phyloP scores from a whole-genome alignment of 1,140 invertebrate genomes.

The Planococcus citri region DNA sequence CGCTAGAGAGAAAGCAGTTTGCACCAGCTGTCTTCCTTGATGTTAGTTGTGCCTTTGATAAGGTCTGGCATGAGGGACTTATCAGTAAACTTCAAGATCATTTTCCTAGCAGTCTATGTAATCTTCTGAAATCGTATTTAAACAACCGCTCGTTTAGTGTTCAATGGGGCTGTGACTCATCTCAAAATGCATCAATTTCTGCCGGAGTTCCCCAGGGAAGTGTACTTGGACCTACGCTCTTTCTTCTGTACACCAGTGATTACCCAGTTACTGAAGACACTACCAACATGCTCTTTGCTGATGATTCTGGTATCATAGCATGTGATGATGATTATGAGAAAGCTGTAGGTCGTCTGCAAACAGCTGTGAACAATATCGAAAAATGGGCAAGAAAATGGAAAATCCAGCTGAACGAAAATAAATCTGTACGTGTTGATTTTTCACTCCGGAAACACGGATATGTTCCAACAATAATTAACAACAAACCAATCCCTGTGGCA shows the following conservation, averaged over 20 bases:
- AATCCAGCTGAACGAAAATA: too few species aligned
- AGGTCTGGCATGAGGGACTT: constrained; percentile 32
- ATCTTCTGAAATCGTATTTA: constrained; percentile 5
- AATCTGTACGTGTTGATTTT: too few species aligned
- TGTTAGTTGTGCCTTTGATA: constrained; percentile 28
- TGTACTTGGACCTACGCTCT: neutral
- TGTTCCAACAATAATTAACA: too few species aligned
- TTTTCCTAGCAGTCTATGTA: neutral
- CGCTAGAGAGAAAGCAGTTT: constrained; percentile 24
- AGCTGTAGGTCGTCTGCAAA: too few species aligned
- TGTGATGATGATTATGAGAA: too few species aligned
- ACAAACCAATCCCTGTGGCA: too few species aligned
- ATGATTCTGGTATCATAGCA: too few species aligned
- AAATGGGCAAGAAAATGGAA: too few species aligned
- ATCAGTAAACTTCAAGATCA: neutral
- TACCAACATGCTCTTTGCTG: too few species aligned
- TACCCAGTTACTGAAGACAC: neutral
- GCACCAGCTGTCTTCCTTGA: constrained; percentile 27
- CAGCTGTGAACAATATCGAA: too few species aligned
- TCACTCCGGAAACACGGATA: too few species aligned
- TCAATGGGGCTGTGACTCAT: neutral
- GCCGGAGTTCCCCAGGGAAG: constrained; percentile 11
- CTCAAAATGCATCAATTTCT: neutral
- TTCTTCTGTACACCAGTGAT: neutral
- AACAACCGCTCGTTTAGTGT: neutral